Conservation (phyloP, 2,113 vertebrate genomes). For the Protobothrops flavoviridis region DNA sequence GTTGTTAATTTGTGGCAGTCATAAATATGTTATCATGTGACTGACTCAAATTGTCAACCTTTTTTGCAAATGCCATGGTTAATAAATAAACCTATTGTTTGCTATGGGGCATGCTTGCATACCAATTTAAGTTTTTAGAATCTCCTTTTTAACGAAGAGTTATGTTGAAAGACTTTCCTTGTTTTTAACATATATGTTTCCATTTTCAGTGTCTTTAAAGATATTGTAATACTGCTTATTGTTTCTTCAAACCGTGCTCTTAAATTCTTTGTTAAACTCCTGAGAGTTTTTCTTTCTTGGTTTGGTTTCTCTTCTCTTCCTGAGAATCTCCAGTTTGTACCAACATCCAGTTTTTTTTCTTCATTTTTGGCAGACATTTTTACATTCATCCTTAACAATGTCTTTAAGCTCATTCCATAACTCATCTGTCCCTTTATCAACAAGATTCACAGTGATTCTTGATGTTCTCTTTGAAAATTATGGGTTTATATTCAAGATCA, state of each 20-base stretch:
- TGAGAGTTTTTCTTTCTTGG: background rate
- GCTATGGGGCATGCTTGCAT: background rate
- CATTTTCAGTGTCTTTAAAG: background rate
- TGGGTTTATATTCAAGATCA: background rate
- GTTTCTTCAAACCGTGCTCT: background rate
- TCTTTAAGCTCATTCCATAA: background rate
- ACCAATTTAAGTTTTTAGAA: no score
- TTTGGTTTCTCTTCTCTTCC: background rate
- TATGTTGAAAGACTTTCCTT: background rate
- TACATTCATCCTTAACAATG: background rate
- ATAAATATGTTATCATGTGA: no score
- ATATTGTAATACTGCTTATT: background rate
- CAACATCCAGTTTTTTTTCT: background rate
- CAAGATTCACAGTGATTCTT: background rate
- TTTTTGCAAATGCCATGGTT: no score
- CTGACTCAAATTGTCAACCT: no score
- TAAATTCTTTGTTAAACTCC: background rate
- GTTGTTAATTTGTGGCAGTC: no score
- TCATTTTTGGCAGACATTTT: background rate
- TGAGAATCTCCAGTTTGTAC: background rate
- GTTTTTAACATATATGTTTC: background rate
- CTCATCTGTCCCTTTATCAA: background rate
- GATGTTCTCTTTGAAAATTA: background rate
- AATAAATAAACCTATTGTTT: no score
- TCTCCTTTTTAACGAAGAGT: background rate